Conservation (phyloP, 2,113 vertebrate species). For the Myodes glareolus region DNA sequence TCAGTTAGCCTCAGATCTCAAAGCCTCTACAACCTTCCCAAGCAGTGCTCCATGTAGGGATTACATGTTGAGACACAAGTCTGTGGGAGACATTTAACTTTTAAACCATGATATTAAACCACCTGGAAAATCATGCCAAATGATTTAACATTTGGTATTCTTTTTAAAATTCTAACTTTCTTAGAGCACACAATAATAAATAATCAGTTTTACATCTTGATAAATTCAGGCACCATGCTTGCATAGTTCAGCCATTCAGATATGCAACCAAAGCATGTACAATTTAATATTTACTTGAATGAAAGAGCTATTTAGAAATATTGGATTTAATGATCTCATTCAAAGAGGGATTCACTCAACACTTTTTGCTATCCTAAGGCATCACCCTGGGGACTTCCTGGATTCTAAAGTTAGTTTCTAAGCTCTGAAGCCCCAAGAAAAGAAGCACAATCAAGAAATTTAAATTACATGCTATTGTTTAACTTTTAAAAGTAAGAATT, state of each 20-base stretch:
- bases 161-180: neutral
- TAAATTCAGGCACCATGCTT: neutral
- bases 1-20: neutral
- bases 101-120: neutral
- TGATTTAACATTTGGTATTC: neutral
- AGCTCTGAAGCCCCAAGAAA: neutral
- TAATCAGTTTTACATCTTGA: neutral
- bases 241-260: neutral
- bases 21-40: neutral
- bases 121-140: neutral
- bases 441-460: neutral
- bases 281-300: slow-evolving; percentile 27
- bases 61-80: neutral
- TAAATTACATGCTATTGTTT: neutral
- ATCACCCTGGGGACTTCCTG: neutral
- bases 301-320: neutral
- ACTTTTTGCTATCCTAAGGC: neutral
- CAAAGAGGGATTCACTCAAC: neutral
- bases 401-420: neutral
- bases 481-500: neutral
- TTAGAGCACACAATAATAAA: neutral
- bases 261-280: neutral
- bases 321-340: neutral
- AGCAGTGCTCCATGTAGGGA: neutral
- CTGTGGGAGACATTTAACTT: neutral